Percentiles rank a stretch among this genome's conserved stretches.
phyloP scores from a whole-genome alignment of 2,888 invertebrate genomes.

The Fragum whitleyi region DNA sequence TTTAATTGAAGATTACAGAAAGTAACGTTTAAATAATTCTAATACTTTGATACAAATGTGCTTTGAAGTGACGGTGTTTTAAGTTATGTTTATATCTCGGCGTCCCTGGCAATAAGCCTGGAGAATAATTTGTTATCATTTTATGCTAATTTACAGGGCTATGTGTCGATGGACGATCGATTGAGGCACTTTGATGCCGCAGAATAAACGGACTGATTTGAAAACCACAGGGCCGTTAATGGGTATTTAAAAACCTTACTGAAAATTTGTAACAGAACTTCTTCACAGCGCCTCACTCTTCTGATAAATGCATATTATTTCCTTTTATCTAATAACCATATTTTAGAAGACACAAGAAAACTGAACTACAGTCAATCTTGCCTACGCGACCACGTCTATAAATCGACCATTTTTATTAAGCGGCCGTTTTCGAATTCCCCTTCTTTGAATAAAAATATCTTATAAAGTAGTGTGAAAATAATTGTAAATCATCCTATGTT shows the following conservation, averaged over 20 bases:
- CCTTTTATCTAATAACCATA: too few species aligned
- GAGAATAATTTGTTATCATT: slow-evolving; percentile 60
- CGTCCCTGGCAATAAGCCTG: slow-evolving; percentile 28
- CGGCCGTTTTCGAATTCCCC: too few species aligned
- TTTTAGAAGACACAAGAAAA: too few species aligned
- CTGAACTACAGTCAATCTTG: too few species aligned
- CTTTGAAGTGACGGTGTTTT: slow-evolving; percentile 24
- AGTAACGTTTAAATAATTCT: slow-evolving; percentile 13
- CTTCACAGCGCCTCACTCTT: too few species aligned
- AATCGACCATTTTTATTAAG: too few species aligned
- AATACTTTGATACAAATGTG: not conserved
- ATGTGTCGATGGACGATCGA: slow-evolving; percentile 44
- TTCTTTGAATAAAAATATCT: too few species aligned
- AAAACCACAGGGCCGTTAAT: slow-evolving; percentile 18
- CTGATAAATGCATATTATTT: too few species aligned
- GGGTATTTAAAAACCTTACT: slow-evolving; percentile 29
- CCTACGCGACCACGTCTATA: too few species aligned
- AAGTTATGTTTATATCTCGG: slow-evolving; percentile 55
- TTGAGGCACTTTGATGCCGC: slow-evolving; percentile 47
- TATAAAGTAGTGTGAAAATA: too few species aligned
- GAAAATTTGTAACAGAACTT: slow-evolving; percentile 7
- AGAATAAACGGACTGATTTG: slow-evolving; percentile 13
- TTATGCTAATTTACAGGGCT: slow-evolving; percentile 59
- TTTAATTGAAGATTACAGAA: slow-evolving; percentile 11
- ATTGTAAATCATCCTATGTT: too few species aligned